These are phyloP conservation scores for Chlorocebus sabaeus DNA, from an alignment of 2,113 vertebrate species.

Conservation along the genomic window DNA sequence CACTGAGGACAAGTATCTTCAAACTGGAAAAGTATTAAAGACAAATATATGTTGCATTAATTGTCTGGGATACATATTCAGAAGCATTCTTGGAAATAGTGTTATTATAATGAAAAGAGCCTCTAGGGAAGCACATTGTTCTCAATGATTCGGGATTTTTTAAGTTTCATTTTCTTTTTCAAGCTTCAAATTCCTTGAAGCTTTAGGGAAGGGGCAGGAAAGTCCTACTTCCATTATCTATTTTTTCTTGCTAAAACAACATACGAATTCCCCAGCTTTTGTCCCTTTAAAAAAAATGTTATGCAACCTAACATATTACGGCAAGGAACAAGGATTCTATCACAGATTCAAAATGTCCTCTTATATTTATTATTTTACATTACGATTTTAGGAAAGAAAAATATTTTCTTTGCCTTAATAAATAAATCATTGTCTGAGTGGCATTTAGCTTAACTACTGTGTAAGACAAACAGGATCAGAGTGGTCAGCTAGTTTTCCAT, in stretches of 20 bases:
- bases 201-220: neutral
- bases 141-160: neutral
- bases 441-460: neutral
- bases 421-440: neutral
- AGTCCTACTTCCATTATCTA: neutral
- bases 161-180: conserved; percentile 19
- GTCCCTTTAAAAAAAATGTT: neutral
- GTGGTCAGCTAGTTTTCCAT: neutral
- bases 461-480: neutral
- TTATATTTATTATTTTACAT: neutral
- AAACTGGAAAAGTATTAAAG: neutral
- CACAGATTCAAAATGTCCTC: neutral
- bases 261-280: neutral
- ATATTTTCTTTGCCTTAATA: neutral
- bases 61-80: neutral
- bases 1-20: neutral
- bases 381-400: neutral
- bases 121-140: neutral
- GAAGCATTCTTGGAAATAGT: neutral
- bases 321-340: neutral
- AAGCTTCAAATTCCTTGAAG: neutral
- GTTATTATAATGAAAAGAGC: neutral
- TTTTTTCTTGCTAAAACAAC: neutral
- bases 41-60: neutral
- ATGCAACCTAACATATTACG: neutral